phyloP scores from a whole-genome alignment of 2,888 invertebrate genomes.

The Dexiosoma caninum region DNA sequence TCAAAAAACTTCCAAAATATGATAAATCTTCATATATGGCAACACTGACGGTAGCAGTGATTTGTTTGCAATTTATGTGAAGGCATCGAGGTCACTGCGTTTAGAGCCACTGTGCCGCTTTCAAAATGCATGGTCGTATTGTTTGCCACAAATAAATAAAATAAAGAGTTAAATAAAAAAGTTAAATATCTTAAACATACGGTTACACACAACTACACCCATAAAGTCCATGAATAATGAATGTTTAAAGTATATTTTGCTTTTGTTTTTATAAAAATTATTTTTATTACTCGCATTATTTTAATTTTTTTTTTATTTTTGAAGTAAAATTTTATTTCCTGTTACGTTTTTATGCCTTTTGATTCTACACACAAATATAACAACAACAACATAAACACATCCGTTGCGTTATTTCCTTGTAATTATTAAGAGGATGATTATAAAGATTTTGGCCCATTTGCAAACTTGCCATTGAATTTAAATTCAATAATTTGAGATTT shows the following conservation, averaged over 20 bases:
- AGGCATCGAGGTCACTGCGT: no score
- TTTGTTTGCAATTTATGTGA: no score
- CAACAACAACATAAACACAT: no score
- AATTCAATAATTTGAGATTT: neutral
- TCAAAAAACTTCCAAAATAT: no score
- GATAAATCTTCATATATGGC: no score
- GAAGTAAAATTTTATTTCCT: slow-evolving; percentile 54
- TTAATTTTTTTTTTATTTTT: slow-evolving; percentile 14
- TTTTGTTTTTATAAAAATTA: neutral
- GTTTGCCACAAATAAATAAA: neutral
- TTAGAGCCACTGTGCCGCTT: neutral
- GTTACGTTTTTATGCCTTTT: slow-evolving; percentile 29
- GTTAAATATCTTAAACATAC: slow-evolving; percentile 9
- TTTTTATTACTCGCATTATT: no score
- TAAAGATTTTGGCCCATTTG: neutral
- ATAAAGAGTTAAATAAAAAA: slow-evolving; percentile 27
- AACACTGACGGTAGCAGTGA: no score
- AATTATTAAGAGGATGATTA: slow-evolving; percentile 21
- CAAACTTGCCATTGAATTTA: neutral
- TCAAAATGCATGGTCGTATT: no score
- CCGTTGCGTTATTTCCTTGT: no score
- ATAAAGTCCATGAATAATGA: slow-evolving; percentile 44
- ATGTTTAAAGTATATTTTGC: neutral
- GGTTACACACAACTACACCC: neutral
- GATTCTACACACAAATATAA: neutral